phyloP scores from a whole-genome alignment of 2,113 vertebrate species.

The Pao palembangensis region DNA sequence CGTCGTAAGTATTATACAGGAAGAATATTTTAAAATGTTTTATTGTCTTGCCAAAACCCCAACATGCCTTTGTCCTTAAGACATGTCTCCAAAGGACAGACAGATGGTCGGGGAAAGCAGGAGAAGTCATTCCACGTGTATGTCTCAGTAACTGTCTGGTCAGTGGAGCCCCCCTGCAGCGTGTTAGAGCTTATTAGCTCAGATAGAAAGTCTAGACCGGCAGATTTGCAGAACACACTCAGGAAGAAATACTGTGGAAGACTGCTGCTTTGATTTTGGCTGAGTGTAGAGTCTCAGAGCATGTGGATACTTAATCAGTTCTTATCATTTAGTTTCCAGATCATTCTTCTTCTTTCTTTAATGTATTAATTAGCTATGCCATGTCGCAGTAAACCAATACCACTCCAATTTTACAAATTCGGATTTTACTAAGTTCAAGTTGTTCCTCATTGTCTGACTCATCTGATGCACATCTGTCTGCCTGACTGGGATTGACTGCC shows the following conservation, averaged over 20 bases:
- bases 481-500: conserved; percentile 23
- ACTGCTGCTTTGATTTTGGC: neutral
- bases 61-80: conserved; percentile 1
- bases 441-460: too few species aligned
- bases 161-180: neutral
- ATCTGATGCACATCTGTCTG: conserved; percentile 1
- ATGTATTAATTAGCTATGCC: too few species aligned
- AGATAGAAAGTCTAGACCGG: conserved; percentile 12
- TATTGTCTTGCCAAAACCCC: neutral
- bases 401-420: too few species aligned
- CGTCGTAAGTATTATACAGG: neutral
- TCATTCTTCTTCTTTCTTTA: too few species aligned
- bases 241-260: neutral
- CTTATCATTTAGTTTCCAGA: too few species aligned
- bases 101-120: neutral
- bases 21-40: neutral
- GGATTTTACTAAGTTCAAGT: too few species aligned
- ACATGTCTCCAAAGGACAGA: neutral
- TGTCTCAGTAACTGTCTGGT: conserved; percentile 7
- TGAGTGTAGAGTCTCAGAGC: neutral
- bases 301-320: neutral
- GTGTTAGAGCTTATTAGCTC: conserved; percentile 19
- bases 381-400: too few species aligned
- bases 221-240: conserved; percentile 4
- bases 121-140: conserved; percentile 18